A percentile compares a stretch with the other conserved stretches of the same genome.
phyloP scores from a whole-genome alignment of 1,140 invertebrate species.

The Chironomus striatipennis region DNA sequence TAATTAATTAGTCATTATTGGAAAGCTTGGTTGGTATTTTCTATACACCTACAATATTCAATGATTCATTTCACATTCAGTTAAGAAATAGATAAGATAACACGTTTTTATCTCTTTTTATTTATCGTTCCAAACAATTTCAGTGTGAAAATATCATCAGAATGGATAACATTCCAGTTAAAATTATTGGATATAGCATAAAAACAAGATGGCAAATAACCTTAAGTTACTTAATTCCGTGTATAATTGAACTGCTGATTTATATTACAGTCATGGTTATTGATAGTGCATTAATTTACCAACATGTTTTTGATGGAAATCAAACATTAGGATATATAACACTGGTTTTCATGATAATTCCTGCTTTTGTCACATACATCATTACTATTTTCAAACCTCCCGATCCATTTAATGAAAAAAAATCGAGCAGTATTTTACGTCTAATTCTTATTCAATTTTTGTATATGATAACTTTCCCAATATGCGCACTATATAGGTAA shows the following conservation, averaged over 20 bases:
- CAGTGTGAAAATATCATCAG: too few species aligned
- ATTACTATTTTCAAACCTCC: too few species aligned
- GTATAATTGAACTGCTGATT: slow-evolving; percentile 39
- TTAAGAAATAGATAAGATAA: too few species aligned
- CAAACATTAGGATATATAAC: slow-evolving; percentile 34
- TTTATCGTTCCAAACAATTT: too few species aligned
- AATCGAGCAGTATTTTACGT: slow-evolving; percentile 33
- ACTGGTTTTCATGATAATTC: slow-evolving; percentile 29
- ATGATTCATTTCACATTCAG: too few species aligned
- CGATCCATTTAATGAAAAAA: too few species aligned
- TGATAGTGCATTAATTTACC: slow-evolving; percentile 43
- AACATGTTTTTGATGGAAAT: slow-evolving; percentile 43
- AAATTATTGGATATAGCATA: slow-evolving; percentile 43
- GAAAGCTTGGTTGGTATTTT: too few species aligned
- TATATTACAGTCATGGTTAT: slow-evolving; percentile 44
- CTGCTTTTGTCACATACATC: background rate
- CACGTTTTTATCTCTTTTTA: too few species aligned
- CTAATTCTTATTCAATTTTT: slow-evolving; percentile 26
- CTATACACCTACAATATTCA: too few species aligned
- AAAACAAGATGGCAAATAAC: slow-evolving; percentile 46
- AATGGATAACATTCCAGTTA: slow-evolving; percentile 37
- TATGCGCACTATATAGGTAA: slow-evolving; percentile 60
- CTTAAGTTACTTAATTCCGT: slow-evolving; percentile 44
- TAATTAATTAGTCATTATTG: too few species aligned
- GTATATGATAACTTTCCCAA: slow-evolving; percentile 52